Base-by-base conservation (phyloP, 2,888 invertebrate species). In the Ectobius pallidus region DNA sequence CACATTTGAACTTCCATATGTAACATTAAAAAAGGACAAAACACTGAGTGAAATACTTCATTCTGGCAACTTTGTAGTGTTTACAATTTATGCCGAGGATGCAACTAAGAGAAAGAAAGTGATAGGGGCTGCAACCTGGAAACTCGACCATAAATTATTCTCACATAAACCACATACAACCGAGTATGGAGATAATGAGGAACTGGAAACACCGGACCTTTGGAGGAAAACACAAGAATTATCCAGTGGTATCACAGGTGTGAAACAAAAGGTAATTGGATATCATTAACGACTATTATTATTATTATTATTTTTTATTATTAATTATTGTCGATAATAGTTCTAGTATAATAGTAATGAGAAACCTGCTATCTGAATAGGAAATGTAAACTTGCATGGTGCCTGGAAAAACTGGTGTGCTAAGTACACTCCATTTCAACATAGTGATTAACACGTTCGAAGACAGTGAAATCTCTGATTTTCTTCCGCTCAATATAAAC, bases 211-310 rank as follows among this genome's bases (percentile, higher is more conserved):
- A 3, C 90, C 90, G 3, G 91, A 91, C 80, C 86, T 91, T 79
- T 91, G 91, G 91, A 86, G 89, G 78, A 87, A 88, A 27, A 84
- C 91, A 68, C 87, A 87, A 79, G 89, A 89, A 58, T 90, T 91
- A 62, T 85, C 88, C 0, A 90, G 90, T 80, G 90, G 91, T 39
- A 84, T 90, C 9, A n/a, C 46, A 1, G 69, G 52, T 7, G 34
- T 32, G 14, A 58, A 58, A 55, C 42, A 55, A 20, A 32, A 49
- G 16, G 58, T 69, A 11, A 52, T 44, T 46, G 27, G 22, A 46
- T 9, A 9, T n/a, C n/a, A n/a, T n/a, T n/a, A n/a, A n/a, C n/a
- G n/a, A n/a, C n/a, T n/a, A n/a, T n/a, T n/a, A n/a, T n/a, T n/a
- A n/a, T n/a, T n/a, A n/a, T n/a, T n/a, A n/a, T n/a, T n/a, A n/a